phyloP scores from a whole-genome alignment of 2,888 invertebrate genomes.

The Bursaphelenchus okinawaensis region DNA sequence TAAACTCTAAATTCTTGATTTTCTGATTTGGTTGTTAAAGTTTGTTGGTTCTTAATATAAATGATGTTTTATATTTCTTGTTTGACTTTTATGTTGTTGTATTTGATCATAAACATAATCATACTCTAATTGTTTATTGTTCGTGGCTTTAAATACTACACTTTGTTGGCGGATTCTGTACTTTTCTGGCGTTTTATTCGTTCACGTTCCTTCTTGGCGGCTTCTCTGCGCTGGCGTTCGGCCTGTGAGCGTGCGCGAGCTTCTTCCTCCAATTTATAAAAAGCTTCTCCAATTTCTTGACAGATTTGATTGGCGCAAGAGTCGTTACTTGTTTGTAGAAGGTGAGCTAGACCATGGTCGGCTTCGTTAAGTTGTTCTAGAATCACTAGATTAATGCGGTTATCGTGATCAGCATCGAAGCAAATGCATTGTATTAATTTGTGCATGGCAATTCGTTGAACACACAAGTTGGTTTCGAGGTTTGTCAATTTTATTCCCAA shows the following conservation, averaged over 20 bases:
- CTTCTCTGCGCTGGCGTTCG: background rate
- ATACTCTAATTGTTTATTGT: background rate
- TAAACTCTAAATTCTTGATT: slow-evolving; percentile 78
- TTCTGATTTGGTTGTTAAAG: background rate
- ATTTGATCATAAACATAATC: background rate
- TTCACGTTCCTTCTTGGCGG: background rate
- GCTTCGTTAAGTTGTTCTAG: slow-evolving; percentile 12
- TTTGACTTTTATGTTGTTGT: background rate
- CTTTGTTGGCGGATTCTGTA: background rate
- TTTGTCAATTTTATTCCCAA: slow-evolving; percentile 26
- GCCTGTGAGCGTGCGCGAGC: background rate
- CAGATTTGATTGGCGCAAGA: slow-evolving; percentile 26
- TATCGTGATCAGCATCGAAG: slow-evolving; percentile 28
- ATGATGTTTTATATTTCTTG: background rate
- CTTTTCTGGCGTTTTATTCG: background rate
- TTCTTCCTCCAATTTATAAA: slow-evolving; percentile 22
- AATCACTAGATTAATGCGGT: slow-evolving; percentile 27
- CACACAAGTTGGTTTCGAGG: slow-evolving; percentile 11
- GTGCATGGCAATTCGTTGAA: slow-evolving; percentile 28
- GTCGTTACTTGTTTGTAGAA: slow-evolving; percentile 20
- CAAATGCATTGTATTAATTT: slow-evolving; percentile 27
- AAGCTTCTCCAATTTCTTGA: slow-evolving; percentile 25
- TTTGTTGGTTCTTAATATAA: background rate
- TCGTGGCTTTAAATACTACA: background rate
- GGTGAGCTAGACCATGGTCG: slow-evolving; percentile 20